Base-by-base conservation (phyloP, 1,140 invertebrate species). In the Macrosteles quadrilineatus region DNA sequence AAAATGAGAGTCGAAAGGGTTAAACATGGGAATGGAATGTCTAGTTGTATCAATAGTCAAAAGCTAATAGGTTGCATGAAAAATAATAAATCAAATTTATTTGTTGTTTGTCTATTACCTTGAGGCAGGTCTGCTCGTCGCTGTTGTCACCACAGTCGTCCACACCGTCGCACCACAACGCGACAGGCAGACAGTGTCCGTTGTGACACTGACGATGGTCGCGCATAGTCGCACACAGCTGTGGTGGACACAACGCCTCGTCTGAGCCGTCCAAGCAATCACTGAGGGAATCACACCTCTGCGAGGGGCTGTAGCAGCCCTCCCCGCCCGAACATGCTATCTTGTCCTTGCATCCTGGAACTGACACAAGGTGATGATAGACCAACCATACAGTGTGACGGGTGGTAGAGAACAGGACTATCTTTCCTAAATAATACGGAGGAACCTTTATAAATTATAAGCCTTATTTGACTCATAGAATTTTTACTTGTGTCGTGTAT, bases 141-240 rank as follows among this genome's bases (percentile, higher is more conserved):
- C 80, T 83, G 29, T 75, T 78, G 72, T 86, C 85, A 3, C 84
- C 83, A 73, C 85, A 86, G 72, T 86, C 83, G 73, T 85, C 81
- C 14, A 81, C 78, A 0, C 82, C 82, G 75, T 86, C 83, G 74
- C 85, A 87, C 69, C 79, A 79, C 6, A 85, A 75, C 27, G 77
- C 76, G 21, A 77, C 76, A 25, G 80, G 81, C 29, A 87, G 81
- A 75, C 86, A 87, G 59, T 81, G 80, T 36, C 81, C 76, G 75
- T 86, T 87, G 23, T 78, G 76, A 75, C 86, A 87, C 47, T 72
- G 69, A 11, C 77, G 75, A 57, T 76, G 69, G 50, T 69, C 65
- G 19, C 50, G 63, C 50, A 67, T 14, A 11, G 32, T 40, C 17
- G 31, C 55, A 29, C 70, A 72, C 47, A 64, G 53, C 29, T 70